Percentiles rank a stretch among this genome's conserved stretches.
phyloP scores from a whole-genome alignment of 2,888 invertebrate genomes.

The Argynnis bischoffii region DNA sequence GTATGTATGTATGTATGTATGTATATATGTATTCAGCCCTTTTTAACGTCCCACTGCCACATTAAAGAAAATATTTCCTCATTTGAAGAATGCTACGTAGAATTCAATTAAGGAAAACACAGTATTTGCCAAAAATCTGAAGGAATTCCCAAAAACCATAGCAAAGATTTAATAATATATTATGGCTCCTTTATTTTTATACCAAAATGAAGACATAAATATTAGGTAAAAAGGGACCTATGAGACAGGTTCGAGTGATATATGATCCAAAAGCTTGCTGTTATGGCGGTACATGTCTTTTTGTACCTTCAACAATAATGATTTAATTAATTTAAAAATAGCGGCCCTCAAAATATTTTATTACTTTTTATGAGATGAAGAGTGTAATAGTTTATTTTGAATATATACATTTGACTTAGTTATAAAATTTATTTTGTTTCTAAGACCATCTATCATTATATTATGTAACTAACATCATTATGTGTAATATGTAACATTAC shows the following conservation, averaged over 20 bases:
- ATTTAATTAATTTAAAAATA: constrained; percentile 8
- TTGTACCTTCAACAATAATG: constrained; percentile 14
- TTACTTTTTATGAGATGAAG: background rate
- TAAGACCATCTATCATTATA: too few relatives aligned
- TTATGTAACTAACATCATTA: too few relatives aligned
- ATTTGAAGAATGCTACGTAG: too few relatives aligned
- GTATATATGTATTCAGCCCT: too few relatives aligned
- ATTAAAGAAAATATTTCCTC: too few relatives aligned
- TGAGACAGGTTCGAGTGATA: constrained; percentile 25
- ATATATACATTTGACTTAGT: too few relatives aligned
- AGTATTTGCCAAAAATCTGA: background rate
- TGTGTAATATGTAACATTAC: too few relatives aligned
- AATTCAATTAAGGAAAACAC: background rate
- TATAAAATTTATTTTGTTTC: too few relatives aligned
- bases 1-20: too few relatives aligned
- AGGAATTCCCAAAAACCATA: background rate
- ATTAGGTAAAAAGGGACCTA: constrained; percentile 22
- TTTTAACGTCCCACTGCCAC: too few relatives aligned
- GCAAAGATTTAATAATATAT: constrained; percentile 7
- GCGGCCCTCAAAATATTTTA: background rate
- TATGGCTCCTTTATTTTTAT: constrained; percentile 14
- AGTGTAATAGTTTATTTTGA: too few relatives aligned
- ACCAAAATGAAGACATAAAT: constrained; percentile 25
- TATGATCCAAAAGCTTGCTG: constrained; percentile 8
- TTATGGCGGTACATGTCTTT: constrained; percentile 9